Percentiles rank a stretch among this genome's conserved stretches.
These are phyloP conservation scores for Rhineura floridana DNA, from an alignment of 2,113 vertebrate species.

Conservation along the genomic window DNA sequence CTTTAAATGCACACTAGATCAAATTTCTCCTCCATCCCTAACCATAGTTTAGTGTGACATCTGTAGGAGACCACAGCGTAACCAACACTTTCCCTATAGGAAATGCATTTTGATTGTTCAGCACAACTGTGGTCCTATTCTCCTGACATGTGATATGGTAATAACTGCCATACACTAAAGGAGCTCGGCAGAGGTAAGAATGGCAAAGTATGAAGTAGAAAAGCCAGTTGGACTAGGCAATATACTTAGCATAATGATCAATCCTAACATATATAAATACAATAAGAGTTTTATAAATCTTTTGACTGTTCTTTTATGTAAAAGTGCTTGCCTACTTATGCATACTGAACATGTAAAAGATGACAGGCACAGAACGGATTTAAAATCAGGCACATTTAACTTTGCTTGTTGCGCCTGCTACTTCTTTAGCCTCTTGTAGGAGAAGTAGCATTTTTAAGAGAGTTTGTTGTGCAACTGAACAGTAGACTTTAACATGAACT, in stretches of 20 bases:
- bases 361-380: neutral
- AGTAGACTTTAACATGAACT: neutral
- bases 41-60: neutral
- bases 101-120: neutral
- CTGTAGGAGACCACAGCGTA: neutral
- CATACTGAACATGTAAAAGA: neutral
- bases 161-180: neutral
- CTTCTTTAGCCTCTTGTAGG: neutral
- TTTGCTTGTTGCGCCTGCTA: neutral
- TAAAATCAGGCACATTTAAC: neutral
- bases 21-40: too few species aligned
- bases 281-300: neutral
- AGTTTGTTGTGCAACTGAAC: neutral
- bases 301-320: neutral
- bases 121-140: neutral
- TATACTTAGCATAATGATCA: neutral
- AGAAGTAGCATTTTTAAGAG: neutral
- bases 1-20: too few species aligned
- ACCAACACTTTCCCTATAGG: neutral
- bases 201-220: neutral
- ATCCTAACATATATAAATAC: neutral
- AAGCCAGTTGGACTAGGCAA: neutral
- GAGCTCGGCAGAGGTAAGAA: neutral
- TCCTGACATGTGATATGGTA: neutral
- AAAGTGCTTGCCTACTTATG: neutral